Percentiles rank a stretch among this genome's conserved stretches.
Conservation (phyloP, 2,888 invertebrate genomes). For the Sicus ferrugineus region DNA sequence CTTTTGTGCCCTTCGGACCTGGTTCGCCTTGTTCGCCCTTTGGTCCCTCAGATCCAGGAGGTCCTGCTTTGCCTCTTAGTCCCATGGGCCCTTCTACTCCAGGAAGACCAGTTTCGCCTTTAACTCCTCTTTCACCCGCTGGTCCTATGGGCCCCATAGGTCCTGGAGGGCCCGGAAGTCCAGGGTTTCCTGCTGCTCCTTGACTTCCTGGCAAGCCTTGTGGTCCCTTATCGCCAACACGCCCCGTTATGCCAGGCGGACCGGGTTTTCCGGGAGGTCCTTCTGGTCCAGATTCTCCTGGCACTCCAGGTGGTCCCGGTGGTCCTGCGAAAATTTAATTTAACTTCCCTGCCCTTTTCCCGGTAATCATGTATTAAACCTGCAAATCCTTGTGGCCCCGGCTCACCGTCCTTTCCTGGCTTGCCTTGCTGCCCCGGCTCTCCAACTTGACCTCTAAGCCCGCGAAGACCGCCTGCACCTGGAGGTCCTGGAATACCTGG, state of each 20-base stretch:
- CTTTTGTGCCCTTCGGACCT: constrained; percentile 79
- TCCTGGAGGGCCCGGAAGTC: constrained; percentile 52
- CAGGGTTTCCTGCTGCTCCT: constrained; percentile 49
- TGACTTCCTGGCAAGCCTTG: constrained; percentile 65
- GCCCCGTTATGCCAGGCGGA: constrained; percentile 75
- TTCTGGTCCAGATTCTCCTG: constrained; percentile 70
- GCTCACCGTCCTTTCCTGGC: constrained; percentile 72
- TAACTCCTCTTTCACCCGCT: constrained; percentile 72
- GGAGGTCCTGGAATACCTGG: constrained; percentile 54
- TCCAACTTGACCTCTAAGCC: constrained; percentile 68
- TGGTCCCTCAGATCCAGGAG: constrained; percentile 76
- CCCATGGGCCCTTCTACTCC: constrained; percentile 82
- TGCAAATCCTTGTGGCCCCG: constrained; percentile 68
- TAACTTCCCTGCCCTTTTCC: too few relatives aligned
- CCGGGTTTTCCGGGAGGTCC: constrained; percentile 75
- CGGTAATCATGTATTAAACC: constrained; percentile 31
- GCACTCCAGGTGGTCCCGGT: constrained; percentile 71
- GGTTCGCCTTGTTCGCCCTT: constrained; percentile 71
- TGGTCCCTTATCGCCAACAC: constrained; percentile 80
- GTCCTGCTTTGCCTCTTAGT: constrained; percentile 78
- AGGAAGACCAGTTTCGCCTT: constrained; percentile 78
- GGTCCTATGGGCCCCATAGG: constrained; percentile 58
- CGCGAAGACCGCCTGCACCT: constrained; percentile 50
- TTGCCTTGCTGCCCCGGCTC: constrained; percentile 78
- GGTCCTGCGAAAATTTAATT: constrained; percentile 64